phyloP scores from a whole-genome alignment of 2,797 vertebrate genomes.

The Macroramphosus scolopax region DNA sequence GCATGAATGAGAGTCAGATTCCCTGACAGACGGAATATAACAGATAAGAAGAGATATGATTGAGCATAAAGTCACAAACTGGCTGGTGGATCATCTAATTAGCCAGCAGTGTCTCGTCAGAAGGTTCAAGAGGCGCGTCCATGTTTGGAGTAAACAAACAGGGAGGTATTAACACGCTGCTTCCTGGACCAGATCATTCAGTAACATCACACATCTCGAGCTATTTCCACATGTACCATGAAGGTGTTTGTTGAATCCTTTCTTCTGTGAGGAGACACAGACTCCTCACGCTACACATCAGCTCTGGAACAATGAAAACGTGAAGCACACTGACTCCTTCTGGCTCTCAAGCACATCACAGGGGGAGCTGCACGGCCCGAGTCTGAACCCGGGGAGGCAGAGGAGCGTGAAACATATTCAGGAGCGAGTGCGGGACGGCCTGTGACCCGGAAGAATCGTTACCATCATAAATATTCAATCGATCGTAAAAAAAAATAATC shows the following conservation, averaged over 20 bases:
- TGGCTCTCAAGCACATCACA: conserved; percentile 42
- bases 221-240: conserved; percentile 3
- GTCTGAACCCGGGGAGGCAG: conserved; percentile 50
- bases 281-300: conserved; percentile 41
- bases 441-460: no score
- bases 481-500: no score
- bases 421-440: no score
- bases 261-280: conserved; percentile 13
- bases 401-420: conserved; percentile 29
- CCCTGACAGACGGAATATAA: conserved; percentile 26
- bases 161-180: conserved; percentile 9
- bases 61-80: conserved; percentile 26
- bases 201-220: conserved; percentile 1
- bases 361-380: no score
- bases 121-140: conserved; percentile 8
- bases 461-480: no score
- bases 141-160: neutral
- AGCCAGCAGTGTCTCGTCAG: no score
- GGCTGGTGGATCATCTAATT: conserved; percentile 5
- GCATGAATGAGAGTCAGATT: conserved; percentile 47
- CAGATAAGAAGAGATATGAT: conserved; percentile 7
- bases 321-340: conserved; percentile 58
- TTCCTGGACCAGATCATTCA: neutral
- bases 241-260: no score
- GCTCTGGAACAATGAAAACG: conserved; percentile 16